Percentiles rank a stretch among this genome's conserved stretches.
Evolutionary conservation across 2,113 vertebrate species (phyloP).

Genomic region (Oceanodroma tethys): DNA sequence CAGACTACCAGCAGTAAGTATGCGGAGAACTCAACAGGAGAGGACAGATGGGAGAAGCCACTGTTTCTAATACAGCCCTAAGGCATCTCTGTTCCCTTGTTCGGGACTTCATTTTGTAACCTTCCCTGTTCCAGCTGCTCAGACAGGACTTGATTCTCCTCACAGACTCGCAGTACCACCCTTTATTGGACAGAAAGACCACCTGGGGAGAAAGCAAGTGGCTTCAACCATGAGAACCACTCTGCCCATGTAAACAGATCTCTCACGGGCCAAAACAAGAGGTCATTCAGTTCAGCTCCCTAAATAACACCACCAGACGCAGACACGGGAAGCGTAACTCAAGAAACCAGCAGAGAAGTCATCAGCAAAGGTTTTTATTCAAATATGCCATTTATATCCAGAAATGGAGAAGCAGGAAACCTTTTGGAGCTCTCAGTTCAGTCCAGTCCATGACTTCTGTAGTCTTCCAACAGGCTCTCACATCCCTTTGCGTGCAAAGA

Average conservation of each 20-base stretch:
- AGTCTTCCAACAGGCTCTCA: background rate
- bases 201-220: background rate
- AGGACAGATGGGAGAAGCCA: constrained; percentile 2
- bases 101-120: background rate
- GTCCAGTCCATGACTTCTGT: background rate
- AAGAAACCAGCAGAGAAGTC: background rate
- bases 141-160: background rate
- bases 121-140: background rate
- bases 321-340: rapidly evolving
- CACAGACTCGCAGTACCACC: background rate
- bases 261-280: background rate
- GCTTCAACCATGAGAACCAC: background rate
- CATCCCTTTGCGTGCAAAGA: rapidly evolving
- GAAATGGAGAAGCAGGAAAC: background rate
- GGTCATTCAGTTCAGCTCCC: background rate
- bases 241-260: background rate
- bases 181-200: background rate
- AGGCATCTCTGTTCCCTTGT: background rate
- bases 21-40: background rate
- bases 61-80: background rate
- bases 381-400: background rate
- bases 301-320: background rate
- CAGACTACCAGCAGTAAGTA: background rate
- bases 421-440: background rate
- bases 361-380: background rate